Conservation (phyloP, 2,113 vertebrate genomes). For the Oryzias melastigma region DNA sequence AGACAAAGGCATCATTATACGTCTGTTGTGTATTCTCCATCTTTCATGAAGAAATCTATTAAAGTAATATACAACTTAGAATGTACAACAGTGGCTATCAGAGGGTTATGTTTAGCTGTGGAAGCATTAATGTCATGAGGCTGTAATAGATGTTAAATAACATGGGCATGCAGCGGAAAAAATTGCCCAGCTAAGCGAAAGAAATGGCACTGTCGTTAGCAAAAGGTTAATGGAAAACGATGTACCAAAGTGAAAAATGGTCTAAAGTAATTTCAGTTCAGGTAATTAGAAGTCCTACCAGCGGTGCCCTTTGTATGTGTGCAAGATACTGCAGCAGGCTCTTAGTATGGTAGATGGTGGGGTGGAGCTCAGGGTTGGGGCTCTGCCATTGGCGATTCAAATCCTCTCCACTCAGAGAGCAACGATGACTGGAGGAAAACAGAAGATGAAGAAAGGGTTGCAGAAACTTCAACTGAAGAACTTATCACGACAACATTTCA, state of each 20-base stretch:
- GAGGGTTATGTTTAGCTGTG: slow-evolving; percentile 23
- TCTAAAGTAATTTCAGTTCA: slow-evolving; percentile 19
- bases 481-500: slow-evolving; percentile 22
- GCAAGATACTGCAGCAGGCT: slow-evolving; percentile 94
- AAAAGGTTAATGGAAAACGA: slow-evolving; percentile 22
- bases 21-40: neutral
- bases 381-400: slow-evolving; percentile 98
- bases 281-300: slow-evolving; percentile 77
- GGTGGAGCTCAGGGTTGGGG: slow-evolving; percentile 92
- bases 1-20: slow-evolving; percentile 6
- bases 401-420: slow-evolving; percentile 98
- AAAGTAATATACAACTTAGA: slow-evolving; percentile 7
- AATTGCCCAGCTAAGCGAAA: slow-evolving; percentile 21
- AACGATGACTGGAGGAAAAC: slow-evolving; percentile 85
- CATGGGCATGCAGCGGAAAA: slow-evolving; percentile 19
- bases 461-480: slow-evolving; percentile 31
- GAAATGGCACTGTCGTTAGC: slow-evolving; percentile 1
- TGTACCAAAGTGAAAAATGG: slow-evolving; percentile 15
- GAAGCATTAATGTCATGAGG: slow-evolving; percentile 30
- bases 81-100: neutral
- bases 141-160: slow-evolving; percentile 1
- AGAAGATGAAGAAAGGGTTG: slow-evolving; percentile 54
- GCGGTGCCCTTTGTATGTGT: slow-evolving; percentile 88
- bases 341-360: slow-evolving; percentile 97
- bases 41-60: slow-evolving; percentile 11